A percentile compares a stretch with the other conserved stretches of the same genome.
These are phyloP conservation scores for Clupea harengus DNA, from an alignment of 2,113 vertebrate genomes.

Conservation along the genomic window DNA sequence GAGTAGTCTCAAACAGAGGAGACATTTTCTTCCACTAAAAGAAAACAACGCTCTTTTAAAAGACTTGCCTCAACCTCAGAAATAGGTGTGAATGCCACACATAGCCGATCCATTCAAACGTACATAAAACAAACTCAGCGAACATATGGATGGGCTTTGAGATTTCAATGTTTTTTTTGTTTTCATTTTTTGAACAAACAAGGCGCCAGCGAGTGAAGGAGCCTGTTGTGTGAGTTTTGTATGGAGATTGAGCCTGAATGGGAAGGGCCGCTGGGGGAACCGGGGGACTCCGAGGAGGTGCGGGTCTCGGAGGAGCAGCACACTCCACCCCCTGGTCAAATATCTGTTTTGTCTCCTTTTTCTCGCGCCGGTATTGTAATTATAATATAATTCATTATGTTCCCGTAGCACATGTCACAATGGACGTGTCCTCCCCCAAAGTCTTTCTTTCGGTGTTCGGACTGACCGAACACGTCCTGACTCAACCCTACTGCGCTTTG, in stretches of 20 bases:
- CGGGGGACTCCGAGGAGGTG: conserved; percentile 36
- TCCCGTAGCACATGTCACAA: conserved; percentile 72
- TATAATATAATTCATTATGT: conserved; percentile 85
- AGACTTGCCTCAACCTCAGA: neutral
- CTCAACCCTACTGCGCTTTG: conserved; percentile 60
- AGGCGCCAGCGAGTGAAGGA: conserved; percentile 57
- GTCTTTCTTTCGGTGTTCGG: conserved; percentile 68
- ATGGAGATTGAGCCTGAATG: conserved; percentile 72
- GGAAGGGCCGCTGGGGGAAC: conserved; percentile 33
- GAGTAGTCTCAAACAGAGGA: neutral
- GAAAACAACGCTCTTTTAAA: neutral
- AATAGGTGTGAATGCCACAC: conserved; percentile 20
- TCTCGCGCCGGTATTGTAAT: conserved; percentile 78
- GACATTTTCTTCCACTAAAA: neutral
- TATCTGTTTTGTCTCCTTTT: conserved; percentile 79
- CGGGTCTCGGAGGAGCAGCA: conserved; percentile 67
- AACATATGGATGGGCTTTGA: conserved; percentile 7
- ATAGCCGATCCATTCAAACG: neutral
- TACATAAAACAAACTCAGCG: neutral
- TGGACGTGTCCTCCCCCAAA: conserved; percentile 69
- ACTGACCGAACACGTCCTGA: conserved; percentile 74
- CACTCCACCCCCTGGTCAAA: conserved; percentile 74
- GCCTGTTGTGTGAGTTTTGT: conserved; percentile 52
- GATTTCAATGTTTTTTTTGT: conserved; percentile 47
- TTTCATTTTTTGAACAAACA: conserved; percentile 63